A percentile compares a stretch with the other conserved stretches of the same genome.
Conservation (phyloP, 2,113 vertebrate species). For the Nyctibius bracteatus region DNA sequence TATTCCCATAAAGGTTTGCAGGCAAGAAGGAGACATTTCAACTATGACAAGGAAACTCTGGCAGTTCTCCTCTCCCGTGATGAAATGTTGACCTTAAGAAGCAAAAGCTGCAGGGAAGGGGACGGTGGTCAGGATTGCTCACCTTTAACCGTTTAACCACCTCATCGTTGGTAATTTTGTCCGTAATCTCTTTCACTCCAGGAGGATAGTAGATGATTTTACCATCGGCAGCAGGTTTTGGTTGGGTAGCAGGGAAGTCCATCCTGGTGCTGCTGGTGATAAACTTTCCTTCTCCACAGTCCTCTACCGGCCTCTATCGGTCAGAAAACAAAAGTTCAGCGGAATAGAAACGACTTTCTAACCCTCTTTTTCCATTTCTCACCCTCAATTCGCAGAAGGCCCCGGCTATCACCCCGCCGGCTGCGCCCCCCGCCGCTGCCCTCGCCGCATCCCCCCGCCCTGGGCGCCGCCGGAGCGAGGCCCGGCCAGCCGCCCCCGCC, state of each 20-base stretch:
- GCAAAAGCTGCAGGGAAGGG: neutral
- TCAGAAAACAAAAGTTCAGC: slow-evolving; percentile 98
- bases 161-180: slow-evolving; percentile 98
- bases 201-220: slow-evolving; percentile 96
- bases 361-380: slow-evolving; percentile 75
- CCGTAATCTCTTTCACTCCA: slow-evolving; percentile 97
- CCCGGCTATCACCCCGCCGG: neutral
- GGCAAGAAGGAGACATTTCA: neutral
- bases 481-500: neutral
- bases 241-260: slow-evolving; percentile 91
- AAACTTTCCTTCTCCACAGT: slow-evolving; percentile 83
- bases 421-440: neutral
- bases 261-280: slow-evolving; percentile 79
- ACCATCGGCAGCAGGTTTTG: slow-evolving; percentile 85
- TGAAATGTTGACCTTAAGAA: neutral
- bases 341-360: slow-evolving; percentile 78
- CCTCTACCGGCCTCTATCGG: slow-evolving; percentile 99
- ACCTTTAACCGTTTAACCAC: slow-evolving; percentile 98
- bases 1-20: neutral
- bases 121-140: neutral
- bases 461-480: neutral
- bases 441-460: neutral
- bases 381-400: slow-evolving; percentile 63
- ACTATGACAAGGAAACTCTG: neutral
- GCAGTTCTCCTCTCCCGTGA: neutral